These are phyloP conservation scores for Channallabes apus DNA, from an alignment of 2,797 vertebrate species.

Conservation along the genomic window DNA sequence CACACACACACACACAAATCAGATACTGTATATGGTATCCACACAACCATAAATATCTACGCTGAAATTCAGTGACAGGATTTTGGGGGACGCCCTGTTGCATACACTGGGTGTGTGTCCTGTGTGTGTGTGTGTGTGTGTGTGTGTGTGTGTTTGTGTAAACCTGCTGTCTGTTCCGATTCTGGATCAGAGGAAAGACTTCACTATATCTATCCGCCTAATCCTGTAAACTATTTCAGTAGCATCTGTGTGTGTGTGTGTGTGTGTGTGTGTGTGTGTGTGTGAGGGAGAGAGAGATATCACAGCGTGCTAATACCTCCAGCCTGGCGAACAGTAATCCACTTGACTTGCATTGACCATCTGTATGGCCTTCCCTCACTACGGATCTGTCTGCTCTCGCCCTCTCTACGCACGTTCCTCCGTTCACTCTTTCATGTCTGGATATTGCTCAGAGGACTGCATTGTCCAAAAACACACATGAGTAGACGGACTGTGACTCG, in stretches of 20 bases:
- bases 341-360: slow-evolving; percentile 53
- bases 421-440: slow-evolving; percentile 25
- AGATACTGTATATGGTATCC: background rate
- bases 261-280: slow-evolving; percentile 43
- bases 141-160: slow-evolving; percentile 19
- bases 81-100: background rate
- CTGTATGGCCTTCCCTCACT: slow-evolving; percentile 54
- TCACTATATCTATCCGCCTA: slow-evolving; percentile 72
- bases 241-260: slow-evolving; percentile 51
- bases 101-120: background rate
- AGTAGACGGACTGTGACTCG: slow-evolving; percentile 68
- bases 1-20: slow-evolving; percentile 1
- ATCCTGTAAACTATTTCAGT: slow-evolving; percentile 66
- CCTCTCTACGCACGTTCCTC: slow-evolving; percentile 21
- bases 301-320: slow-evolving; percentile 71
- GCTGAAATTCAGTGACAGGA: background rate
- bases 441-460: slow-evolving; percentile 17
- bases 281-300: too few relatives aligned
- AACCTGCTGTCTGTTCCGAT: slow-evolving; percentile 53
- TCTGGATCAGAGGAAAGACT: slow-evolving; percentile 72
- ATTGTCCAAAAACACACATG: slow-evolving; percentile 57
- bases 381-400: slow-evolving; percentile 21
- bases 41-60: background rate
- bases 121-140: background rate
- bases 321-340: slow-evolving; percentile 72